Percentiles rank a stretch among this genome's conserved stretches.
Evolutionary conservation across 35 echinoderm and acorn worm genomes (phyloP).

Genomic region (Eucidaris tribuloides): DNA sequence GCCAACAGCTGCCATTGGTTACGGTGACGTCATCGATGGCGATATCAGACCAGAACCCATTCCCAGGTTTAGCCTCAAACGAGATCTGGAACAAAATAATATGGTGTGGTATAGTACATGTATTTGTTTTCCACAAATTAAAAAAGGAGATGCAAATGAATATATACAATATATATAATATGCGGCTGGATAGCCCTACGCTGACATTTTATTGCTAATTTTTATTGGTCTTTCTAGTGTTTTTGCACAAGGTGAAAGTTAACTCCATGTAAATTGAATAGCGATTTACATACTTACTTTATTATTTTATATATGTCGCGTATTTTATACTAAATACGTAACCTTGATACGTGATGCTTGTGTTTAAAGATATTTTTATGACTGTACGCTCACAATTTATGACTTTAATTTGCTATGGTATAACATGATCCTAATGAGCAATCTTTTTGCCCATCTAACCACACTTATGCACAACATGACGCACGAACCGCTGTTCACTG

Average conservation of each 20-base stretch:
- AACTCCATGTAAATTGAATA: neutral
- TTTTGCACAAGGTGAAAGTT: neutral
- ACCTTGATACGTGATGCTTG: too few relatives aligned
- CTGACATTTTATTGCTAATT: neutral
- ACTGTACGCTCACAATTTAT: too few relatives aligned
- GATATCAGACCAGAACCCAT: conserved; percentile 53
- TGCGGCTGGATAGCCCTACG: too few relatives aligned
- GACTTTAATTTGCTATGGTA: too few relatives aligned
- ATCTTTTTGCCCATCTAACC: too few relatives aligned
- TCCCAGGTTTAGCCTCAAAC: conserved; percentile 49
- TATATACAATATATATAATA: neutral
- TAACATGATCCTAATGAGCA: too few relatives aligned
- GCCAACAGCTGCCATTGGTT: conserved; percentile 12
- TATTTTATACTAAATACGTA: too few relatives aligned
- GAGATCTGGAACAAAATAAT: conserved; percentile 24
- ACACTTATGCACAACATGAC: too few relatives aligned
- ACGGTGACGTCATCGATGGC: conserved; percentile 63
- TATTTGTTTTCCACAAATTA: neutral
- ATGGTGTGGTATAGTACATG: neutral
- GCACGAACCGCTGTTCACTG: too few relatives aligned
- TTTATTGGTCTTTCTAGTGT: neutral
- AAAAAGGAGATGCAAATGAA: neutral
- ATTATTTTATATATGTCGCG: too few relatives aligned
- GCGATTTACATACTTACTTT: neutral
- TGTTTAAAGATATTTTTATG: too few relatives aligned